Base-by-base conservation (phyloP, 2,797 vertebrate genomes). In the Momotus momota region DNA sequence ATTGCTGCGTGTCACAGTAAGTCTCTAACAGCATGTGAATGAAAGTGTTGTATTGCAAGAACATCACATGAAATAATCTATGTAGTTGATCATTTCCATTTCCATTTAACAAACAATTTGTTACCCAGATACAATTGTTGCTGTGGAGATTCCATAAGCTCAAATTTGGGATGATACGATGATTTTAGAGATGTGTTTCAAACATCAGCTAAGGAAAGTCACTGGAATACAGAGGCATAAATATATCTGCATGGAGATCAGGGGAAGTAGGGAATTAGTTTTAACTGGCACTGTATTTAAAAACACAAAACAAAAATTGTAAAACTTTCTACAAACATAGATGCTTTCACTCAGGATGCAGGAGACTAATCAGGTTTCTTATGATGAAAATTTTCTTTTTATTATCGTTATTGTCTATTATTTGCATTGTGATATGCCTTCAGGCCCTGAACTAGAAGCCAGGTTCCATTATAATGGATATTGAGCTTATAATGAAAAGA, bases 81-180 rank as follows among this genome's bases (percentile, higher is more conserved):
- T 0, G 0, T 49, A 71, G 60, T 55, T 57, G 69, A 83, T 94
- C 2, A 78, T 91, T 88, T 85, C 70, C 45, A 84, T 84, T 91
- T 93, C 45, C 40, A 81, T 90, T 93, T 88, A 93, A 64, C 66
- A 95, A 96, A 86, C 64, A 94, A 57, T 90, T 91, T 87, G 74
- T 86, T 96, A 84, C 40, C 23, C 77, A 84, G 51, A 55, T 45
- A 60, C 33, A 86, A 27, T 67, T 92, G 62, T 29, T 89, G n/a
- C 52, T 57, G 67, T 60, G 78, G 86, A 80, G 71, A 85, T 88
- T 85, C 71, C 58, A 43, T 77, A 87, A 88, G 35, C 66, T 80
- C 79, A 86, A 86, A 70, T 92, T 85, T 67, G 51, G 60, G 35
- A 73, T 60, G 62, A 75, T 84, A 73, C 5, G 45, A 22, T 67